A percentile compares a stretch with the other conserved stretches of the same genome.
Conservation (phyloP, 2,797 vertebrate genomes). For the Cyprinella venusta region DNA sequence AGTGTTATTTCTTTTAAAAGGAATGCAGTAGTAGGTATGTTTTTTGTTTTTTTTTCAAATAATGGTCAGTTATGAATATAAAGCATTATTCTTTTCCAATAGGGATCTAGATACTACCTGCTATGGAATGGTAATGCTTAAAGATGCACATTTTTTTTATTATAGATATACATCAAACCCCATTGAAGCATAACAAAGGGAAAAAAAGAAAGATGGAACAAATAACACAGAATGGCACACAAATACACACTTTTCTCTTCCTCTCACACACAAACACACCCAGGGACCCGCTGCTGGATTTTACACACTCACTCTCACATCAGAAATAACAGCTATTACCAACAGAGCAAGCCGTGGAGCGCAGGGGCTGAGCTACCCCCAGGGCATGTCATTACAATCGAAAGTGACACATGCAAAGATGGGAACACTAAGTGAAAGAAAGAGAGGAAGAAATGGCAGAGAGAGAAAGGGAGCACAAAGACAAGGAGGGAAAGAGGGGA, state of each 20-base stretch:
- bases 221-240: slow-evolving; percentile 23
- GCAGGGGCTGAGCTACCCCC: slow-evolving; percentile 76
- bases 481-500: slow-evolving; percentile 33
- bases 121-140: neutral
- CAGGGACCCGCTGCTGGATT: slow-evolving; percentile 68
- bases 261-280: slow-evolving; percentile 62
- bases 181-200: slow-evolving; percentile 6
- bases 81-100: neutral
- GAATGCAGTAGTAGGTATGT: neutral
- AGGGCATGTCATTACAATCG: slow-evolving; percentile 82
- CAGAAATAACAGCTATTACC: slow-evolving; percentile 81
- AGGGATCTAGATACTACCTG: neutral
- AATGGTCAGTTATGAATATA: neutral
- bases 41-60: neutral
- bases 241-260: slow-evolving; percentile 19
- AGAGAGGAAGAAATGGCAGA: slow-evolving; percentile 53
- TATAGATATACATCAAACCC: neutral
- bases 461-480: slow-evolving; percentile 40
- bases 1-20: neutral
- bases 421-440: slow-evolving; percentile 71
- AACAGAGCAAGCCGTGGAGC: slow-evolving; percentile 74
- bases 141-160: neutral
- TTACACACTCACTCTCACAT: slow-evolving; percentile 73
- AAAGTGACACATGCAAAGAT: slow-evolving; percentile 85
- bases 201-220: neutral